These are phyloP conservation scores for Oncorhynchus gorbuscha DNA, from an alignment of 2,113 vertebrate species.

Conservation along the genomic window DNA sequence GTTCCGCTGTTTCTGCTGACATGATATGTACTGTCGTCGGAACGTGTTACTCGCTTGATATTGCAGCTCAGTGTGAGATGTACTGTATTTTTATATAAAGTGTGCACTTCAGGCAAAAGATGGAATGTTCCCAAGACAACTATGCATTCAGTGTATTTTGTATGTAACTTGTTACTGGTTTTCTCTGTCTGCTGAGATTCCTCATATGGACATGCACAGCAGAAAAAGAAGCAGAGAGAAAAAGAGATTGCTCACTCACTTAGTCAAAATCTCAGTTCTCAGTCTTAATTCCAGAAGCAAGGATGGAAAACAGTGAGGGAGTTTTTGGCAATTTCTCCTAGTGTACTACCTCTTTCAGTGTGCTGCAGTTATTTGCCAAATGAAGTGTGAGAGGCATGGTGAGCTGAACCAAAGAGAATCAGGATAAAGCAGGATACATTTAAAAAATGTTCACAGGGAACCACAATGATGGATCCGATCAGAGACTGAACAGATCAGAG, in stretches of 20 bases:
- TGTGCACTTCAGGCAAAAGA: neutral
- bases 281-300: slow-evolving; percentile 34
- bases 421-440: too few species aligned
- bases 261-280: slow-evolving; percentile 54
- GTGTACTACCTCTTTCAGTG: slow-evolving; percentile 15
- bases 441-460: too few species aligned
- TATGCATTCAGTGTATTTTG: slow-evolving; percentile 54
- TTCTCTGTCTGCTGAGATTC: slow-evolving; percentile 16
- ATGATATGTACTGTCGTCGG: neutral
- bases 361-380: neutral
- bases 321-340: neutral
- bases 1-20: neutral
- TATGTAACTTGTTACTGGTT: slow-evolving; percentile 49
- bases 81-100: neutral
- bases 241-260: slow-evolving; percentile 46
- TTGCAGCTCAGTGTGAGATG: neutral
- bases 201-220: slow-evolving; percentile 55
- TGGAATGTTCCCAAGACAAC: neutral
- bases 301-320: slow-evolving; percentile 36
- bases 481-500: too few species aligned
- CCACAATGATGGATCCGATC: too few species aligned
- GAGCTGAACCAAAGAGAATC: too few species aligned
- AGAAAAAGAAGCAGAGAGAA: slow-evolving; percentile 59
- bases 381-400: neutral
- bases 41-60: too few species aligned